A percentile compares a stretch with the other conserved stretches of the same genome.
phyloP scores from a whole-genome alignment of 2,797 vertebrate genomes.

The Squalus acanthias region DNA sequence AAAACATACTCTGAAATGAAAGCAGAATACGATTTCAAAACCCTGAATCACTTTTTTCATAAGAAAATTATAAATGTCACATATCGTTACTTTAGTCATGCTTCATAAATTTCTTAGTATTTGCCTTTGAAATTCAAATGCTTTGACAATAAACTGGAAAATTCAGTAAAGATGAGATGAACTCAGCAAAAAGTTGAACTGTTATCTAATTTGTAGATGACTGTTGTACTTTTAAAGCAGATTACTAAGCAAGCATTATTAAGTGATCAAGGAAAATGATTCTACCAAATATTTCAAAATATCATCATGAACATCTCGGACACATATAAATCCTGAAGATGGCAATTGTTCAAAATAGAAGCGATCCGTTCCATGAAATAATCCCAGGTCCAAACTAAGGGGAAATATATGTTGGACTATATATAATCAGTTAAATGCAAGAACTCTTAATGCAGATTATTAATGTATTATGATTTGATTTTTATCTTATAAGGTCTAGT shows the following conservation, averaged over 20 bases:
- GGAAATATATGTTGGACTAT: background rate
- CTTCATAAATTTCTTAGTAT: conserved; percentile 34
- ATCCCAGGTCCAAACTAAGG: background rate
- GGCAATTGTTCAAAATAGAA: background rate
- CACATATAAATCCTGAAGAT: background rate
- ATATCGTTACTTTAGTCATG: conserved; percentile 33
- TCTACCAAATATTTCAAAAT: background rate
- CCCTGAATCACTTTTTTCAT: conserved; percentile 25
- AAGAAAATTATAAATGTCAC: conserved; percentile 36
- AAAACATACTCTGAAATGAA: conserved; percentile 31
- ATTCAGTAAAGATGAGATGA: conserved; percentile 21
- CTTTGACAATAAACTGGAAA: conserved; percentile 33
- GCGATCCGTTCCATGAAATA: background rate
- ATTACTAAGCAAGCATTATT: background rate
- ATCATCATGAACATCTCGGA: too few species aligned
- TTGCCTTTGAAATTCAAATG: conserved; percentile 35
- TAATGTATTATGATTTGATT: background rate
- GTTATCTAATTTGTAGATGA: background rate
- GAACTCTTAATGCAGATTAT: background rate
- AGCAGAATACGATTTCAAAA: conserved; percentile 31
- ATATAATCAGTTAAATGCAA: background rate
- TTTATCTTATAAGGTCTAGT: background rate
- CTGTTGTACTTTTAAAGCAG: background rate
- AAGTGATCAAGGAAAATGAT: background rate
- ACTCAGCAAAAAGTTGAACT: conserved; percentile 24